These are phyloP conservation scores for Argynnis bischoffii DNA, from an alignment of 2,888 invertebrate species.

Conservation along the genomic window DNA sequence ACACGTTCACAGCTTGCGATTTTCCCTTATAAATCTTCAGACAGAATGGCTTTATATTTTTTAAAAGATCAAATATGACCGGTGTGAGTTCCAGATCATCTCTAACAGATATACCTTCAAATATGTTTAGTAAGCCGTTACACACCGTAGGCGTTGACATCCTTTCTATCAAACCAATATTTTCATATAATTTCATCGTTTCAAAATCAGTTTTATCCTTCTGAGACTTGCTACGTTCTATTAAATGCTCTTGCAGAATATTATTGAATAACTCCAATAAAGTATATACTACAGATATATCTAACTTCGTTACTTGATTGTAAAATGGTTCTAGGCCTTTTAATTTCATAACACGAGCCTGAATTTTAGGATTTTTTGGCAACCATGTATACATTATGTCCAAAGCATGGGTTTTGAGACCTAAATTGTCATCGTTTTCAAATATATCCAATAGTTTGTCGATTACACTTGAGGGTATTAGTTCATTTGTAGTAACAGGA, in stretches of 20 bases:
- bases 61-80: conserved; percentile 55
- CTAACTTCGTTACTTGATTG: conserved; percentile 57
- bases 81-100: conserved; percentile 47
- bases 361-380: conserved; percentile 61
- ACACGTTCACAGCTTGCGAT: conserved; percentile 49
- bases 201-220: conserved; percentile 48
- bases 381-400: conserved; percentile 63
- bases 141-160: conserved; percentile 57
- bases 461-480: conserved; percentile 54
- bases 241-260: conserved; percentile 64
- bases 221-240: conserved; percentile 45
- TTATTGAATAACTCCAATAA: conserved; percentile 63
- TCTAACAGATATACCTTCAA: conserved; percentile 48
- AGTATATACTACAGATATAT: conserved; percentile 49
- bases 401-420: conserved; percentile 56
- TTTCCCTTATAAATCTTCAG: conserved; percentile 50
- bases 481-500: conserved; percentile 50
- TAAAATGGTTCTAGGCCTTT: conserved; percentile 69
- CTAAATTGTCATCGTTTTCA: conserved; percentile 54
- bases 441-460: conserved; percentile 63
- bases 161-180: conserved; percentile 63
- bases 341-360: conserved; percentile 64
- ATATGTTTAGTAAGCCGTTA: conserved; percentile 61
- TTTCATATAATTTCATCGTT: conserved; percentile 53
- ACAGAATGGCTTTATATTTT: conserved; percentile 60